Evolutionary conservation across 2,888 invertebrate genomes (phyloP).

Genomic region (Sphaerophoria rueppellii): DNA sequence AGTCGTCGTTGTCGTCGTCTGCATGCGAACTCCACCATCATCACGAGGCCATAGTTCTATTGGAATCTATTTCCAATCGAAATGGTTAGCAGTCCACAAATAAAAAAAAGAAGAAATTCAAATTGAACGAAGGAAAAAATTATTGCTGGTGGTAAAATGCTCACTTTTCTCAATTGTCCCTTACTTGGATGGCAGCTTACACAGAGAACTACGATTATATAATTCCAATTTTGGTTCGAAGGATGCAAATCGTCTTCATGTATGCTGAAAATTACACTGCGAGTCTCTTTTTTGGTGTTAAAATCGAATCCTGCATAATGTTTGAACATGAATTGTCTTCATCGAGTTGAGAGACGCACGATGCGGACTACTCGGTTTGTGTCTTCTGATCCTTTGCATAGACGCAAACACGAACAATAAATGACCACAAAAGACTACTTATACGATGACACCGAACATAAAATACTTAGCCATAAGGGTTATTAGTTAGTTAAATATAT

Average conservation of each 20-base stretch:
- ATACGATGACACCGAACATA: slow-evolving; percentile 55
- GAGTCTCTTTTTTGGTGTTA: slow-evolving; percentile 64
- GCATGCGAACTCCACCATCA: slow-evolving; percentile 35
- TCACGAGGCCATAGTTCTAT: slow-evolving; percentile 41
- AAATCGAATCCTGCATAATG: slow-evolving; percentile 62
- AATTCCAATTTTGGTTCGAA: slow-evolving; percentile 54
- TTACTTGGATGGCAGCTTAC: slow-evolving; percentile 54
- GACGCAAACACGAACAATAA: slow-evolving; percentile 41
- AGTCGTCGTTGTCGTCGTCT: slow-evolving; percentile 43
- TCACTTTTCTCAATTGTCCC: slow-evolving; percentile 66
- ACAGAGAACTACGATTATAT: slow-evolving; percentile 58
- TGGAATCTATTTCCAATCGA: slow-evolving; percentile 63
- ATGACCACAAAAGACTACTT: slow-evolving; percentile 51
- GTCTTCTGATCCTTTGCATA: slow-evolving; percentile 8
- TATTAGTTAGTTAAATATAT: slow-evolving; percentile 62
- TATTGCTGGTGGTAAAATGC: slow-evolving; percentile 64
- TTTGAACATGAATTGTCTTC: slow-evolving; percentile 49
- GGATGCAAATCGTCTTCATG: slow-evolving; percentile 50
- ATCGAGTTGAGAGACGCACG: not conserved
- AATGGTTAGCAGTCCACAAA: slow-evolving; percentile 54
- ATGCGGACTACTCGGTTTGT: too few relatives aligned
- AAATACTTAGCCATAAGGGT: slow-evolving; percentile 60
- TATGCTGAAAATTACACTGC: slow-evolving; percentile 35
- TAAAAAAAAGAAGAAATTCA: slow-evolving; percentile 6
- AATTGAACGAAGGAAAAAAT: not conserved